Base-by-base conservation (phyloP, 2,888 invertebrate genomes). In the Heliconius hortense region DNA sequence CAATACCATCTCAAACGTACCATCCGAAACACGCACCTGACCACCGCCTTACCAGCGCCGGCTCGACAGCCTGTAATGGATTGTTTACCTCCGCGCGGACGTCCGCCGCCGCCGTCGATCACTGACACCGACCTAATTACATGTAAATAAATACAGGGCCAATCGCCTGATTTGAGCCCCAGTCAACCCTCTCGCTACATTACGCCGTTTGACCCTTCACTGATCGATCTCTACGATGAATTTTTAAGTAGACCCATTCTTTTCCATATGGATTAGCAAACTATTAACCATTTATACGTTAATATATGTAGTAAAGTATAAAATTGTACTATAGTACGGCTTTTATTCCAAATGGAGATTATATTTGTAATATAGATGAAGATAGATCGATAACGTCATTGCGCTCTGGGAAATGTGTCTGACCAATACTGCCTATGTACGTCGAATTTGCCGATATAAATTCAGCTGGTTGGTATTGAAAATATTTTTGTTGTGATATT, bases 101-200 rank as follows among this genome's bases (percentile, higher is more conserved):
- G 87, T 88, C 87, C 86, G 87, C 83, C 82, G 81, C 84, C 86
- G 84, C 81, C 89, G 91, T 91, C 90, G 88, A 90, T 91, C 91
- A 91, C 89, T 87, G 88, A 87, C 89, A 86, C 83, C 87, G 87
- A 88, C 88, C 90, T 92, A 90, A 92, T 93, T 92, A 92, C 89
- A 91, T 91, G 90, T 89, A 91, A 92, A 91, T 91, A 91, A 90
- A 91, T 91, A 90, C 90, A 85, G 87, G 82, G 79, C 80, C 81
- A 75, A 76, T 77, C 82, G 83, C 82, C 81, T 82, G 84, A 82
- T 84, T 82, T 82, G 82, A 84, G 82, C 80, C 80, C 81, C 82
- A 82, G 82, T 85, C 84, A 84, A 81, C 82, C 81, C 82, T 82
- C 81, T 83, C 80, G 77, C 77, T 77, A 76, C 81, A 78, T 77